Percentiles rank a stretch among this genome's conserved stretches.
Evolutionary conservation across 2,888 invertebrate genomes (phyloP).

Genomic region (Aphelenchoides bicaudatus): DNA sequence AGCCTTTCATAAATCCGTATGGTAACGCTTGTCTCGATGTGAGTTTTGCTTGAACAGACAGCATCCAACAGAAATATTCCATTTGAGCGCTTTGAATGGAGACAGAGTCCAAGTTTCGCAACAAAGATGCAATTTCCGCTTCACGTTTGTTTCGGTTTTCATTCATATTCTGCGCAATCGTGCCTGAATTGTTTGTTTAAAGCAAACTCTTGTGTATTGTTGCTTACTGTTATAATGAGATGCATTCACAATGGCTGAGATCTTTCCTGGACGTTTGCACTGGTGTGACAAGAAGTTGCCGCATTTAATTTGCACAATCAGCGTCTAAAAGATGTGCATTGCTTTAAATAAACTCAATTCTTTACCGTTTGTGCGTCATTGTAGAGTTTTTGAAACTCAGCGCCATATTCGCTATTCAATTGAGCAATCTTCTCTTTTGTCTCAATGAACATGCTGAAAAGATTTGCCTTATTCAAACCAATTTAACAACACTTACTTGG

Average conservation of each 20-base stretch:
- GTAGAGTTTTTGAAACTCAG: conserved; percentile 31
- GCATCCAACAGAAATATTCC: conserved; percentile 29
- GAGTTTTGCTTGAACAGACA: neutral
- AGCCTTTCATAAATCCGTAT: neutral
- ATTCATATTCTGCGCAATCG: conserved; percentile 47
- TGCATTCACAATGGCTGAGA: conserved; percentile 25
- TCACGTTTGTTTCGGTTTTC: conserved; percentile 45
- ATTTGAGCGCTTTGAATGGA: conserved; percentile 30
- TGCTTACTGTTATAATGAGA: conserved; percentile 39
- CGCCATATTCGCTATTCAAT: conserved; percentile 28
- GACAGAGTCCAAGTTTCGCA: conserved; percentile 24
- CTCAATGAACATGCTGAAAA: conserved; percentile 30
- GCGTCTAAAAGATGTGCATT: no score
- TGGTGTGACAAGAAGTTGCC: conserved; percentile 28
- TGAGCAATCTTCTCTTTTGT: conserved; percentile 30
- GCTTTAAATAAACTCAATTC: no score
- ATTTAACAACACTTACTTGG: conserved; percentile 32
- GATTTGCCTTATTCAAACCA: no score
- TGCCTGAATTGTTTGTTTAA: no score
- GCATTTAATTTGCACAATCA: conserved; percentile 29
- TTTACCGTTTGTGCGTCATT: conserved; percentile 23
- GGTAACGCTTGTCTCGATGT: neutral
- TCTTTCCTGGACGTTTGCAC: conserved; percentile 21
- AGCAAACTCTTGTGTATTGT: no score
- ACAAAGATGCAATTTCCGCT: conserved; percentile 27